Evolutionary conservation across 37 sponge, comb jelly and placozoan genomes (phyloP), one percentile per base, ranked within the genome.

Genomic region (Hormiphora californensis): DNA sequence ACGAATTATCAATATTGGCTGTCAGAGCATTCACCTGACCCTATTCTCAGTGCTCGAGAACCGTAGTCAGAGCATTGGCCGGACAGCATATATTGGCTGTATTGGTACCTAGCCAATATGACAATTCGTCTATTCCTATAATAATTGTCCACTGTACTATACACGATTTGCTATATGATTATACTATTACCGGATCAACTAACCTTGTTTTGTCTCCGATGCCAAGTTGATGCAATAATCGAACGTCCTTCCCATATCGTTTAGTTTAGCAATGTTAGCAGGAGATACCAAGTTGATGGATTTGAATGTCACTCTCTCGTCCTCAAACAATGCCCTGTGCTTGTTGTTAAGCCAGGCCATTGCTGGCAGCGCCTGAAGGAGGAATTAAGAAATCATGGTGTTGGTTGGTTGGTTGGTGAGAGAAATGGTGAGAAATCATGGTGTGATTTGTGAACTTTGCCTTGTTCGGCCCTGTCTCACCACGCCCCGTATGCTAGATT

Each of bases 201-300:
- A 92, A 40, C 95, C 94, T 46, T 91, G 92, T 62, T 93, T 94
- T 1, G 95, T 98, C 65, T 94, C 94, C 0, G 95, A 94, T 17
- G 99, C 99, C 28, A 92, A 88, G 78, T 93, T 93, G 81, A 91
- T 87, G 43, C 95, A 92, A 54, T 88, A 78, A 65, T 98, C 92
- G 54, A 88, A 98, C 31, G 85, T 54, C 0, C 90, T 90, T 0
- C 87, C 87, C 0, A 86, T 81, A 28, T 88, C 88, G 27, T 86
- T 69, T 67, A 98, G 89, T 41, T 87, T 89, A 40, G 90, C 90
- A 35, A 88, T 90, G 68, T 86, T 88, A 32, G 88, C 55, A 39
- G 37, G 22, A 9, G 73, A 89, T 49, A 63, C 21, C 19, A 87
- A 21, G 30, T 54, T 63, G 39, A 54, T 61, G 39, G 88, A 19